These are phyloP conservation scores for Drosophila baimaii DNA, from an alignment of 1,140 invertebrate species.

Conservation along the genomic window DNA sequence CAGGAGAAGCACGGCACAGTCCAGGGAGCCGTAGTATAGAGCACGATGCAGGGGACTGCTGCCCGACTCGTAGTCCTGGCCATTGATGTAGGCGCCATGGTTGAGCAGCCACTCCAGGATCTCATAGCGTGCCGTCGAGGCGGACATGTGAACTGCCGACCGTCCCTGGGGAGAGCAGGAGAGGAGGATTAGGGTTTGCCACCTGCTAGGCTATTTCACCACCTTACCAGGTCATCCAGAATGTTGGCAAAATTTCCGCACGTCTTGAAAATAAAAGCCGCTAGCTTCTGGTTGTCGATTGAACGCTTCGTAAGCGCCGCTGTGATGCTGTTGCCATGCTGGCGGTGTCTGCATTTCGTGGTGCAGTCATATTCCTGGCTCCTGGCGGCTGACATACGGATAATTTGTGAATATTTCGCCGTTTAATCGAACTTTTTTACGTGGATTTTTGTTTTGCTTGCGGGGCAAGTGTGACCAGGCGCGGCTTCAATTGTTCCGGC, in stretches of 20 bases:
- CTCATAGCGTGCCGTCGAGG: conserved; percentile 87
- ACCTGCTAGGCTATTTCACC: background rate
- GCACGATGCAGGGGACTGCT: conserved; percentile 90
- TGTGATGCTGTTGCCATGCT: conserved; percentile 86
- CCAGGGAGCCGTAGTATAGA: conserved; percentile 89
- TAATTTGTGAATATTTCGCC: conserved; percentile 24
- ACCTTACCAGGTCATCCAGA: conserved; percentile 76
- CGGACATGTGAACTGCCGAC: conserved; percentile 88
- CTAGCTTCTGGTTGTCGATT: conserved; percentile 84
- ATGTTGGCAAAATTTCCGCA: conserved; percentile 86
- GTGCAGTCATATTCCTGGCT: conserved; percentile 84
- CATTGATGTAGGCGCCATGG: conserved; percentile 86
- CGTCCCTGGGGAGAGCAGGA: conserved; percentile 84
- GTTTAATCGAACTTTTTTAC: conserved; percentile 29
- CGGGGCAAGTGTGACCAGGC: conserved; percentile 23
- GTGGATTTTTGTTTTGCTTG: conserved; percentile 40
- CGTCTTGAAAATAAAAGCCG: conserved; percentile 85
- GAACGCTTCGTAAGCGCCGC: conserved; percentile 85
- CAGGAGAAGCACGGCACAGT: conserved; percentile 86
- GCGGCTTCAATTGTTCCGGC: too few species aligned
- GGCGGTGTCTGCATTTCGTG: conserved; percentile 85
- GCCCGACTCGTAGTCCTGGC: conserved; percentile 88
- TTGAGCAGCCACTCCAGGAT: conserved; percentile 88
- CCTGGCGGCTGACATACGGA: conserved; percentile 62
- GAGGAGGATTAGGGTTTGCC: background rate